Evolutionary conservation across 2,888 invertebrate species (phyloP).

Genomic region (Cryptophagus acutangulus): DNA sequence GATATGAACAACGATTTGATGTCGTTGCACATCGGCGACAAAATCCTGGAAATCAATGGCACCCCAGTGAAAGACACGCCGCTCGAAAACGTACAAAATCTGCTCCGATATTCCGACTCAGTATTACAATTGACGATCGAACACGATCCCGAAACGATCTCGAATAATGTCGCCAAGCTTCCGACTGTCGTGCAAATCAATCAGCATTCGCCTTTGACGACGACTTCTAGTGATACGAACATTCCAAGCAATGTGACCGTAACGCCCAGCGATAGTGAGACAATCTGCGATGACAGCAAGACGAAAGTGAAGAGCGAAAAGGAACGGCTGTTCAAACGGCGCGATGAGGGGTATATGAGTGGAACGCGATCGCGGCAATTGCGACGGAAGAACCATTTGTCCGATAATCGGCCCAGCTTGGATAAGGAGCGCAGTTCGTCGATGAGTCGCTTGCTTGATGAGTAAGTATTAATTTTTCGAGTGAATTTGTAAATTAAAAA

Average conservation of each 20-base stretch:
- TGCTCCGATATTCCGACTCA: conserved; percentile 66
- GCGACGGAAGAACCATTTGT: conserved; percentile 52
- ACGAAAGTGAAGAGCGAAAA: conserved; percentile 31
- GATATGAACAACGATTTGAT: conserved; percentile 77
- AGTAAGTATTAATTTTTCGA: conserved; percentile 48
- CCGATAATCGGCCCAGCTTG: conserved; percentile 39
- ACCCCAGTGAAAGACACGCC: conserved; percentile 77
- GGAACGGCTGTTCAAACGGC: conserved; percentile 53
- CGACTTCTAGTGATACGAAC: conserved; percentile 47
- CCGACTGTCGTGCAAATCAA: conserved; percentile 23
- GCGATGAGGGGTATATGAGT: conserved; percentile 58
- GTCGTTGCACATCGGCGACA: conserved; percentile 86
- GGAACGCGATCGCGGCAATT: conserved; percentile 61
- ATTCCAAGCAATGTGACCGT: conserved; percentile 39
- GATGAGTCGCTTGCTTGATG: conserved; percentile 77
- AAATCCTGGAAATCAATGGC: conserved; percentile 89
- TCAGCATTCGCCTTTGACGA: conserved; percentile 45
- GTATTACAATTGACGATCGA: conserved; percentile 83
- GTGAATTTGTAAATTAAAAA: no score
- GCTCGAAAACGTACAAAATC: conserved; percentile 71
- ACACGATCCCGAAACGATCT: conserved; percentile 75
- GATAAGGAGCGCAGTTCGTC: conserved; percentile 82
- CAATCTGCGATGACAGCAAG: conserved; percentile 33
- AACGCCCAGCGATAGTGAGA: conserved; percentile 25
- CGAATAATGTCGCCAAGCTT: conserved; percentile 39